A percentile compares a stretch with the other conserved stretches of the same genome.
These are phyloP conservation scores for Hylaeus anthracinus DNA, from an alignment of 1,140 invertebrate genomes.

Conservation along the genomic window DNA sequence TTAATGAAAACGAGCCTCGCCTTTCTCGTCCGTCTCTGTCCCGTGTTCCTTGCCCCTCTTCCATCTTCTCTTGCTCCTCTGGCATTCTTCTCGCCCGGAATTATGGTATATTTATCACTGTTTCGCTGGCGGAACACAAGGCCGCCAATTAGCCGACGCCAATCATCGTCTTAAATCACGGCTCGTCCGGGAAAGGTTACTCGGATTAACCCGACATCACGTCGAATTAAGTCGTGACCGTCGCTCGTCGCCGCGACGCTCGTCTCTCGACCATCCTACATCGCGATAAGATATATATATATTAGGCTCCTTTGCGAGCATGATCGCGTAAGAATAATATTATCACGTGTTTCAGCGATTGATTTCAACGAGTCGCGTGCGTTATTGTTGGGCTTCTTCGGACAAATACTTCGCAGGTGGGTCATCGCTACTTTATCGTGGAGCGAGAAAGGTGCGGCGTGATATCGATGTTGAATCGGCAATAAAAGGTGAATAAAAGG, in stretches of 20 bases:
- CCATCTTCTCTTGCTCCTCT: neutral
- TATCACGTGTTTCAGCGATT: no score
- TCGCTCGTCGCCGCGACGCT: neutral
- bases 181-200: conserved; percentile 38
- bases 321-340: no score
- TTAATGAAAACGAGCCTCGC: conserved; percentile 51
- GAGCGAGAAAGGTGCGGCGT: no score
- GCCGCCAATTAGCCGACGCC: conserved; percentile 50
- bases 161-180: conserved; percentile 52
- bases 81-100: conserved; percentile 14
- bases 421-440: no score
- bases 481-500: no score
- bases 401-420: no score
- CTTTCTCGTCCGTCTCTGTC: conserved; percentile 4
- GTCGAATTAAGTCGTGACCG: conserved; percentile 39
- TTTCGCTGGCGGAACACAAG: conserved; percentile 37
- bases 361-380: no score
- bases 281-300: no score
- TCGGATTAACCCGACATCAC: conserved; percentile 34
- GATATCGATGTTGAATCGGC: no score
- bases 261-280: no score
- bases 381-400: no score
- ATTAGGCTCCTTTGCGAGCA: no score
- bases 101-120: conserved; percentile 46
- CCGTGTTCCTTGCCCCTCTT: neutral